Base-by-base conservation (phyloP, 2,888 invertebrate species). In the Esperia sulphurella region DNA sequence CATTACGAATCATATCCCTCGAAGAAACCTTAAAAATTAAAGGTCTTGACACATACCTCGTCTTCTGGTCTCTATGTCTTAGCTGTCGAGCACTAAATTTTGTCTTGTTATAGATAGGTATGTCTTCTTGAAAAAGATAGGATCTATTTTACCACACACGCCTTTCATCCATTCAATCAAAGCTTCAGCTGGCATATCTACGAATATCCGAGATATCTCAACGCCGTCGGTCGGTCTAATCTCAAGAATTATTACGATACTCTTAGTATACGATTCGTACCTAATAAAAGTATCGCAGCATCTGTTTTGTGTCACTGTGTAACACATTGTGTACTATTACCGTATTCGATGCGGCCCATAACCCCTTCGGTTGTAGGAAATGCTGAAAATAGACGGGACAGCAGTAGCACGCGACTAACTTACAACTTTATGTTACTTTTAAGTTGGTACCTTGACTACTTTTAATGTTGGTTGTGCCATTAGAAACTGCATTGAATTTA, bases 231-330 rank as follows among this genome's bases (percentile, higher is more conserved):
- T 21, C 8, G 31, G 35, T 45, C 40, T 9, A 39, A 40, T 40
- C 39, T 28, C 13, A 10, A 31, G 14, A 38, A 10, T 10, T 38
- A 39, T n/a, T 6, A 31, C 46, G 41, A 21, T 35, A 57, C 63
- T 62, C 63, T 67, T 63, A 61, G 51, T 53, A 63, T 63, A 44
- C 68, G 54, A 75, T 82, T 81, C 61, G 67, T 68, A 74, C 72
- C 54, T 70, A 75, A 75, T 79, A 75, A 78, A 80, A 70, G 56
- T 61, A 57, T 51, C 54, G 46, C 54, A 65, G 67, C 76, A 76
- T 83, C 79, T 83, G 83, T 64, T 78, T 63, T 56, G 52, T 72
- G 63, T 66, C 48, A 55, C 54, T 43, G 47, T 48, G 40, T 50
- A 57, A 48, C 53, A 60, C 55, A 59, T 52, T 55, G 52, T 53